Conservation (phyloP, 2,113 vertebrate species). For the Loxodonta africana region DNA sequence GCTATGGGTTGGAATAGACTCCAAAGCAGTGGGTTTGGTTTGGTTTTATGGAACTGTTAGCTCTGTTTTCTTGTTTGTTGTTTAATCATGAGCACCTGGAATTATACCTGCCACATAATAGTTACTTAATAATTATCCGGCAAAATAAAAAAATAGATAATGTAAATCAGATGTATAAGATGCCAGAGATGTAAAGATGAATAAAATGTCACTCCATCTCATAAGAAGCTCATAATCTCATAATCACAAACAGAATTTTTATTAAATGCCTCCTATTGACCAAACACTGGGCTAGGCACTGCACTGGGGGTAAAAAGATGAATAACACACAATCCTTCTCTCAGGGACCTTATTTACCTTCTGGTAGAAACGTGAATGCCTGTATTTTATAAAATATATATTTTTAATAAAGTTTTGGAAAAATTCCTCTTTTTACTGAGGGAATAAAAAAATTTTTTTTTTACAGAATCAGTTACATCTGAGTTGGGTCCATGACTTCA, state of each 20-base stretch:
- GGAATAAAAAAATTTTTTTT: not conserved
- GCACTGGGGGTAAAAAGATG: not conserved
- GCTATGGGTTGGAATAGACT: no score
- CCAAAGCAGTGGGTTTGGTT: no score
- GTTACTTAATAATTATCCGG: constrained; percentile 33
- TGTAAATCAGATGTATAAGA: not conserved
- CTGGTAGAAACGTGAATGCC: not conserved
- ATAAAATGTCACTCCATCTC: not conserved
- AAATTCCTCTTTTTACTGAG: not conserved
- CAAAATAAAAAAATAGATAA: not conserved
- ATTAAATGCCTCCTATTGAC: no score
- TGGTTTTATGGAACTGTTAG: no score
- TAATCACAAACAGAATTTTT: no score
- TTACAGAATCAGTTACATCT: not conserved
- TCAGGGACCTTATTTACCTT: not conserved
- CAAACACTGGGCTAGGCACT: not conserved
- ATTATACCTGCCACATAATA: not conserved
- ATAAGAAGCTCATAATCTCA: not conserved
- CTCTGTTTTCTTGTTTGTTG: not conserved
- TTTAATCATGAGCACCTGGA: not conserved
- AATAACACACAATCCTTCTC: not conserved
- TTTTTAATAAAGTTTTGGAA: not conserved
- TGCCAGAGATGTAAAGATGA: not conserved
- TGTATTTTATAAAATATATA: not conserved
- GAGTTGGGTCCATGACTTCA: not conserved